Base-by-base conservation (phyloP, 1,140 invertebrate species). In the Aradophagus sp. region DNA sequence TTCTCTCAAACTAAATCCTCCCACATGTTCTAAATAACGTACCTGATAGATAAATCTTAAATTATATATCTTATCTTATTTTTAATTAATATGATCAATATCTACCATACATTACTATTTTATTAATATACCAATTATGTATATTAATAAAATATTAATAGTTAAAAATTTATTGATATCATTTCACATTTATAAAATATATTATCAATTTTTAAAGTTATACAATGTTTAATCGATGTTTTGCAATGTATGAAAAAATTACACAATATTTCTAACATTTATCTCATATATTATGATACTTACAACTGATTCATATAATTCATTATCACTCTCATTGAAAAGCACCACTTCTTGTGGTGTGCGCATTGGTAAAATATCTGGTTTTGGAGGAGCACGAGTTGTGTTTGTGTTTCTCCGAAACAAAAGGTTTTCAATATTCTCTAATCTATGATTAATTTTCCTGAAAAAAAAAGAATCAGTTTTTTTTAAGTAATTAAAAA, bases 1-100 rank as follows among this genome's bases (percentile, higher is more conserved):
- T 59, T 74, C 73, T 35, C 73, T 58, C 47, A 74, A 59, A 59
- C 20, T 74, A 32, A 70, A 74, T 5, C 73, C 73, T n/a, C 73
- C 73, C 5, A 74, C 66, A 23, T 71, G 61, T 29, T 66, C 73
- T 7, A 74, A 63, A 52, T 74, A 74, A 29, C 50, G 47, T n/a
- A 74, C 72, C 72, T 74, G 26, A 41, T 55, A 44, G n/a, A n/a
- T n/a, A n/a, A n/a, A n/a, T n/a, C n/a, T n/a, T n/a, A n/a, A n/a
- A n/a, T n/a, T n/a, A n/a, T n/a, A n/a, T n/a, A n/a, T n/a, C n/a
- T n/a, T n/a, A n/a, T n/a, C n/a, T n/a, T n/a, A n/a, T n/a, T n/a
- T n/a, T n/a, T n/a, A n/a, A n/a, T n/a, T n/a, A n/a, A n/a, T n/a
- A n/a, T n/a, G n/a, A n/a, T n/a, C n/a, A n/a, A n/a, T n/a, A n/a